Conservation (phyloP, 2,113 vertebrate species). For the Pelodiscus sinensis region DNA sequence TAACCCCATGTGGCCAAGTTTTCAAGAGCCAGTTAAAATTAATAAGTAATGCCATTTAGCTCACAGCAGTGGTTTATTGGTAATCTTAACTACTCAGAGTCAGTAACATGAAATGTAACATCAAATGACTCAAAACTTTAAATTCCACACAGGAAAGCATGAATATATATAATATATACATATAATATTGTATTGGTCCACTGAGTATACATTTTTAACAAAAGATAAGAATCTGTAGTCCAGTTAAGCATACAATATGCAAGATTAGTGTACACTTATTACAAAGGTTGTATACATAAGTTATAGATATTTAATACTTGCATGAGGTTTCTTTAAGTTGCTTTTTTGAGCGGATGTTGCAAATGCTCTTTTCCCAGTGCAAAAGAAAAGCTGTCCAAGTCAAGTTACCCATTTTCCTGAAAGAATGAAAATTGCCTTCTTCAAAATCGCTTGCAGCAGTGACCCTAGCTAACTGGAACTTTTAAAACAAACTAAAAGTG, state of each 20-base stretch:
- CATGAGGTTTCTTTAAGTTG: constrained; percentile 66
- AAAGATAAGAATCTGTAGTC: constrained; percentile 79
- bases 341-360: constrained; percentile 72
- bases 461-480: constrained; percentile 49
- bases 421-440: constrained; percentile 50
- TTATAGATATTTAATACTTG: constrained; percentile 78
- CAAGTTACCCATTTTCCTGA: constrained; percentile 72
- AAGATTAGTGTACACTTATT: constrained; percentile 79
- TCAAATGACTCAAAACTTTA: constrained; percentile 75
- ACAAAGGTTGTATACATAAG: constrained; percentile 77
- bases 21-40: constrained; percentile 82
- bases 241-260: constrained; percentile 78
- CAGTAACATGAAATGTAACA: constrained; percentile 75
- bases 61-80: constrained; percentile 79
- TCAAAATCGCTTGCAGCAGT: constrained; percentile 41
- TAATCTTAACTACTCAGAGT: constrained; percentile 73
- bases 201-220: constrained; percentile 80
- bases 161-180: constrained; percentile 83
- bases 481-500: constrained; percentile 58
- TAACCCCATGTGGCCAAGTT: constrained; percentile 69
- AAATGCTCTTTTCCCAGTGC: constrained; percentile 80
- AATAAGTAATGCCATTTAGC: constrained; percentile 74
- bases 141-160: constrained; percentile 73
- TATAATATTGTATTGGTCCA: constrained; percentile 83
- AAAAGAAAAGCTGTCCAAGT: constrained; percentile 75